Percentiles rank a stretch among this genome's conserved stretches.
Evolutionary conservation across 92 coral and sea anemone species (phyloP).

Genomic region (Porites lobata): DNA sequence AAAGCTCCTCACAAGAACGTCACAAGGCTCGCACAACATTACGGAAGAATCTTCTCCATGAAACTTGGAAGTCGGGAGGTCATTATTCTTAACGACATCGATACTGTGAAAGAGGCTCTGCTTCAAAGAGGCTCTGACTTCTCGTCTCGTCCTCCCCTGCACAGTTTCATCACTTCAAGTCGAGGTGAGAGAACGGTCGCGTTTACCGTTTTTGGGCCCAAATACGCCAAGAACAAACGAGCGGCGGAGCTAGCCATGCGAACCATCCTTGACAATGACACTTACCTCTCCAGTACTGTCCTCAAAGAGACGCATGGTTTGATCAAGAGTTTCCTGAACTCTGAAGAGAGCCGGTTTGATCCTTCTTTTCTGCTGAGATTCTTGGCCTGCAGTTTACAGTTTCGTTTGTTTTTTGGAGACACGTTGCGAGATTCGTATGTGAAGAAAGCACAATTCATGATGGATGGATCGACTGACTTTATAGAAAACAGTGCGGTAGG

Average conservation of each 20-base stretch:
- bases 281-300: conserved; percentile 70
- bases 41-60: conserved; percentile 94
- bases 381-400: conserved; percentile 79
- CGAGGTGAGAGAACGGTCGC: conserved; percentile 92
- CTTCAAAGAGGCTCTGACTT: conserved; percentile 87
- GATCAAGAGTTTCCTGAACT: conserved; percentile 76
- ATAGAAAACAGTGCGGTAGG: conserved; percentile 91
- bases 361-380: conserved; percentile 72
- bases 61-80: conserved; percentile 92
- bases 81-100: conserved; percentile 89
- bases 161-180: conserved; percentile 85
- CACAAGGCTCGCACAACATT: conserved; percentile 85
- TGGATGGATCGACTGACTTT: conserved; percentile 88
- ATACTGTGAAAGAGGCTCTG: conserved; percentile 94
- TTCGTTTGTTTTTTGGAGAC: conserved; percentile 85
- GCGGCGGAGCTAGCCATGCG: conserved; percentile 92
- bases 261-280: conserved; percentile 75
- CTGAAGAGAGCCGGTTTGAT: conserved; percentile 77
- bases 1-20: conserved; percentile 92
- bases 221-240: conserved; percentile 84
- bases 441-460: conserved; percentile 81
- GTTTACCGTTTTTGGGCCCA: conserved; percentile 87
- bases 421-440: conserved; percentile 73
- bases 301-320: conserved; percentile 75
- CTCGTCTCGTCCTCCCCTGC: conserved; percentile 95